phyloP scores from a whole-genome alignment of 2,888 invertebrate species.

The Leptodirus hochenwartii region DNA sequence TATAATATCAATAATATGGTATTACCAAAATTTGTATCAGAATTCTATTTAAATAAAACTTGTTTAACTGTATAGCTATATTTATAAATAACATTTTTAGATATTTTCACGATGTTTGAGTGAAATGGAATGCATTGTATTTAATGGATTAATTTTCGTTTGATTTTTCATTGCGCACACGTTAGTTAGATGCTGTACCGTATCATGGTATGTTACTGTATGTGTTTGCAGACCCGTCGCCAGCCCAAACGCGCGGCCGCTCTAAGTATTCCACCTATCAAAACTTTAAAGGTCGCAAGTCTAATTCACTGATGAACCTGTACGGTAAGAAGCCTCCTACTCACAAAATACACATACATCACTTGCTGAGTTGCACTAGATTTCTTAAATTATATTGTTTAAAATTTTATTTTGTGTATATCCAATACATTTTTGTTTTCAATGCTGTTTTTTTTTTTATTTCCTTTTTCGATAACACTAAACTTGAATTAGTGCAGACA shows the following conservation, averaged over 20 bases:
- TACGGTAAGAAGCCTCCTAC: conserved; percentile 68
- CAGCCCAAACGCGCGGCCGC: conserved; percentile 59
- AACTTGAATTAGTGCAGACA: neutral
- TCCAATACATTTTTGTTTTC: neutral
- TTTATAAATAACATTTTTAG: no score
- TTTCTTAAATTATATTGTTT: no score
- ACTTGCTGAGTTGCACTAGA: no score
- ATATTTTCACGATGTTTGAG: no score
- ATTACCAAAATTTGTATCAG: neutral
- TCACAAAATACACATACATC: no score
- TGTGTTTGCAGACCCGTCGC: conserved; percentile 73
- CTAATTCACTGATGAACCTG: conserved; percentile 90
- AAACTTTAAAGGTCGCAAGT: conserved; percentile 82
- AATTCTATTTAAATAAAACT: conserved; percentile 1
- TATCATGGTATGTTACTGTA: conserved; percentile 27
- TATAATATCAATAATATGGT: no score
- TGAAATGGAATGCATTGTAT: conserved; percentile 19
- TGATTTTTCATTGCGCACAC: no score
- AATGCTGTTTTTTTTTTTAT: neutral
- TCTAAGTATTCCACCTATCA: conserved; percentile 71
- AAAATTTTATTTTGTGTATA: no score
- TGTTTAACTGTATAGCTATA: conserved; percentile 7
- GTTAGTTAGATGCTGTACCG: no score
- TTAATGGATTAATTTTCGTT: no score
- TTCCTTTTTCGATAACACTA: neutral